Percentiles rank a stretch among this genome's conserved stretches.
Evolutionary conservation across 2,113 vertebrate genomes (phyloP).

Genomic region (Strix uralensis): DNA sequence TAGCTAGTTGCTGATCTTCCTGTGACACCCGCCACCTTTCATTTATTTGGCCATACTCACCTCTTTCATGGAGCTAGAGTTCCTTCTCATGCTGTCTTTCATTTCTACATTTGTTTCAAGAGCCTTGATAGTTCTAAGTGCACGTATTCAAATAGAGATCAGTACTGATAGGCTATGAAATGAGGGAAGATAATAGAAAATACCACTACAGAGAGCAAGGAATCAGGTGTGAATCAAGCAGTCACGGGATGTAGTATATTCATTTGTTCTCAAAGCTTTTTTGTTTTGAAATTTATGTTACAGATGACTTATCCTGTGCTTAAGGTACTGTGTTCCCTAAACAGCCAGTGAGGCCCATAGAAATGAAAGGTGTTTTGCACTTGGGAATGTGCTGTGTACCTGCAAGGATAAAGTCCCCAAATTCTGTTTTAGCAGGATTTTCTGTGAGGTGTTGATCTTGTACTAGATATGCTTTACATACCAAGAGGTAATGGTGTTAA

Average conservation of each 20-base stretch:
- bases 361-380: not conserved
- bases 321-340: not conserved
- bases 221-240: not conserved
- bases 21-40: not conserved
- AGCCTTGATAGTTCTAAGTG: not conserved
- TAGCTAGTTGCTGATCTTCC: not conserved
- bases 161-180: not conserved
- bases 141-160: not conserved
- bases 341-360: not conserved
- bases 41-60: not conserved
- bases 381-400: not conserved
- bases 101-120: not conserved
- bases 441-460: not conserved
- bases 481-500: not conserved
- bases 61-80: not conserved
- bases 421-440: not conserved
- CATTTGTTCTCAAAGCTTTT: not conserved
- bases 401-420: not conserved
- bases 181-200: not conserved
- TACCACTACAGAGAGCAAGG: not conserved
- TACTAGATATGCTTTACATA: not conserved
- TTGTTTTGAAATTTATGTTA: not conserved
- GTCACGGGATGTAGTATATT: not conserved
- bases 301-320: not conserved
- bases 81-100: slow-evolving; percentile 15